These are phyloP conservation scores for Lamprotornis superbus DNA, from an alignment of 2,113 vertebrate genomes.

Conservation along the genomic window DNA sequence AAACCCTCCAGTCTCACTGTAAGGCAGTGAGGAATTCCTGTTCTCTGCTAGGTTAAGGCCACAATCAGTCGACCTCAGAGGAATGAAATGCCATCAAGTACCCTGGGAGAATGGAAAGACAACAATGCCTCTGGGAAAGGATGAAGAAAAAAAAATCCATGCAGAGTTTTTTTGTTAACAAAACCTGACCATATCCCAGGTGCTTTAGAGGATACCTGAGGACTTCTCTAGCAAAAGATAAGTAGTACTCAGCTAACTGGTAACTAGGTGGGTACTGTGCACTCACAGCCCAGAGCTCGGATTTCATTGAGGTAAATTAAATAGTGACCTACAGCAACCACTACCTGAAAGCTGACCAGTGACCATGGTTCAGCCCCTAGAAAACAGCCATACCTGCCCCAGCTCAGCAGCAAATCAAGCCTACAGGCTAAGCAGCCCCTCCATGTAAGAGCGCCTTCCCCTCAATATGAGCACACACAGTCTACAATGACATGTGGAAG, in stretches of 20 bases:
- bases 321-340: neutral
- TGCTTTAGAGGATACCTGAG: neutral
- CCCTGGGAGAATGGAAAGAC: neutral
- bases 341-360: neutral
- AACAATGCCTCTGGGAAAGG: neutral
- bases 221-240: neutral
- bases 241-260: neutral
- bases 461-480: neutral
- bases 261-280: neutral
- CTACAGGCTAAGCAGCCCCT: neutral
- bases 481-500: rapidly evolving
- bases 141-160: neutral
- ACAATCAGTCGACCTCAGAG: neutral
- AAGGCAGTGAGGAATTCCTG: neutral
- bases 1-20: neutral
- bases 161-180: neutral
- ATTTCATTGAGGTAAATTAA: neutral
- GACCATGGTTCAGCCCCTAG: neutral
- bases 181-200: neutral
- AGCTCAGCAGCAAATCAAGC: neutral
- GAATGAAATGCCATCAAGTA: neutral
- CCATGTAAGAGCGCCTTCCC: neutral
- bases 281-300: neutral
- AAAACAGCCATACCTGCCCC: neutral
- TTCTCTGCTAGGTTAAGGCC: neutral